Percentiles rank a stretch among this genome's conserved stretches.
Evolutionary conservation across 2,797 vertebrate species (phyloP).

Genomic region (Intellagama lesueurii): DNA sequence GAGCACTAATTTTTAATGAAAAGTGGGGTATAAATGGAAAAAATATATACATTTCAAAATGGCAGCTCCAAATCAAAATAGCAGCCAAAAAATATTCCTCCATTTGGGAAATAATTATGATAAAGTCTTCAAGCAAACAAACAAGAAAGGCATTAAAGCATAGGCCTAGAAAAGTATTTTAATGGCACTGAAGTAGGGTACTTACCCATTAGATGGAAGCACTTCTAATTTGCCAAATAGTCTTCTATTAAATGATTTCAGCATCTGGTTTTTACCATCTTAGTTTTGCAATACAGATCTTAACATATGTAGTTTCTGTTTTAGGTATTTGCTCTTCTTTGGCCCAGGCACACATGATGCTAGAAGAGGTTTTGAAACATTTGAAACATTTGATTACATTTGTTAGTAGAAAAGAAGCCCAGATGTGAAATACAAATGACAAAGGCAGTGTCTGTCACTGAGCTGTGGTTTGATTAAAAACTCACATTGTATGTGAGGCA

Average conservation of each 20-base stretch:
- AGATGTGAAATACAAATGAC: not conserved
- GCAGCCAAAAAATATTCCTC: not conserved
- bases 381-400: not conserved
- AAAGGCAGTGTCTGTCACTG: not conserved
- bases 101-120: not conserved
- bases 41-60: not conserved
- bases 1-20: not conserved
- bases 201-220: not conserved
- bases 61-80: too few species aligned
- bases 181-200: too few species aligned
- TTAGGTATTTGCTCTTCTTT: not conserved
- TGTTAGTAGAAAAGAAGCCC: too few species aligned
- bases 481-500: not conserved
- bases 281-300: not conserved
- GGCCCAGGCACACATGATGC: not conserved
- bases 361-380: not conserved
- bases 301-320: not conserved
- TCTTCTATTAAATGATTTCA: not conserved
- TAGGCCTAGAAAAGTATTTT: not conserved
- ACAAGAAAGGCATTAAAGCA: not conserved
- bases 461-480: not conserved
- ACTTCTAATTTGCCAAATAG: not conserved
- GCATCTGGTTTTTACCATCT: not conserved
- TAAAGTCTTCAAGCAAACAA: not conserved
- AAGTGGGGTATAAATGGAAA: too few species aligned